Percentiles rank a stretch among this genome's conserved stretches.
Evolutionary conservation across 2,797 vertebrate genomes (phyloP).

Genomic region (Champsocephalus gunnari): DNA sequence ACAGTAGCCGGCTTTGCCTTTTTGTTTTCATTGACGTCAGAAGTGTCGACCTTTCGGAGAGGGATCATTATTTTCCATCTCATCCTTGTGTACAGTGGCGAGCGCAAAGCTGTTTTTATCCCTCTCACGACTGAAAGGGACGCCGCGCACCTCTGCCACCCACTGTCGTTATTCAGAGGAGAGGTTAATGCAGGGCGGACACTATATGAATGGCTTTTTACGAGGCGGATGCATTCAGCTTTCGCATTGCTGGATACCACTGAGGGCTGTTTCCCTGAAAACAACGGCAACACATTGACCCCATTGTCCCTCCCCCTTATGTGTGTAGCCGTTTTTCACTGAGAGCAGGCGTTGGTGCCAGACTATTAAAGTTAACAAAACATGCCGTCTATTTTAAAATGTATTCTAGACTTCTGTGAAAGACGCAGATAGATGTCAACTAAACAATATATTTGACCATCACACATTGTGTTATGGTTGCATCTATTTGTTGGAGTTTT

Average conservation of each 20-base stretch:
- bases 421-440: background rate
- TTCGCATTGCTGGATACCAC: slow-evolving; percentile 22
- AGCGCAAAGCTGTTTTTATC: slow-evolving; percentile 70
- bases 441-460: background rate
- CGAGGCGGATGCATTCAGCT: slow-evolving; percentile 68
- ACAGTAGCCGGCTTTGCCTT: slow-evolving; percentile 67
- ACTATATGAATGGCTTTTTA: slow-evolving; percentile 66
- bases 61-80: slow-evolving; percentile 83
- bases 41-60: slow-evolving; percentile 80
- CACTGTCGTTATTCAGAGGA: slow-evolving; percentile 71
- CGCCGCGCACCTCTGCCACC: slow-evolving; percentile 62
- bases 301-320: slow-evolving; percentile 8
- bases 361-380: slow-evolving; percentile 37
- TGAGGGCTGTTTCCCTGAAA: slow-evolving; percentile 64
- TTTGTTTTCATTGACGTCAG: slow-evolving; percentile 85
- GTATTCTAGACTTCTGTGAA: slow-evolving; percentile 14
- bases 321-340: slow-evolving; percentile 28
- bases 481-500: slow-evolving; percentile 9
- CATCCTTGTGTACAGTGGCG: slow-evolving; percentile 80
- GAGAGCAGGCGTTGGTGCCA: slow-evolving; percentile 29
- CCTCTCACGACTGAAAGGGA: slow-evolving; percentile 67
- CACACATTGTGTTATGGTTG: background rate
- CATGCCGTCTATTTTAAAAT: slow-evolving; percentile 30
- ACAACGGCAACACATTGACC: slow-evolving; percentile 24
- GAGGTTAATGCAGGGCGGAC: slow-evolving; percentile 83